Evolutionary conservation across 2,888 invertebrate genomes (phyloP), one percentile per base, ranked within the genome.

Genomic region (Lapara coniferarum): DNA sequence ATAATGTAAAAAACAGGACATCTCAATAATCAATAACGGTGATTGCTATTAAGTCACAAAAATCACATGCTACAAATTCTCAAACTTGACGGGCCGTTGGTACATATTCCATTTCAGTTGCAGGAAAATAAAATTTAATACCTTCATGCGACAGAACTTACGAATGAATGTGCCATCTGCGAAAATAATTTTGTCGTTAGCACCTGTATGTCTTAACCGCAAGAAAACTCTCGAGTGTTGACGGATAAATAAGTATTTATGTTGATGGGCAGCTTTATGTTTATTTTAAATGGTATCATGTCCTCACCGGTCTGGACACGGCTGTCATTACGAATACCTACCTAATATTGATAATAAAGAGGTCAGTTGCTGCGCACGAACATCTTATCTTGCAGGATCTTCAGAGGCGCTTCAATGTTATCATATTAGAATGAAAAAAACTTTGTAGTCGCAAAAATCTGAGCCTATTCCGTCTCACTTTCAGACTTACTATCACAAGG

Each of bases 11-110:
- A 77, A 77, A 49, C 46, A 51, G 37, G 67, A 70, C 75, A 67
- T 66, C 72, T 71, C 74, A 75, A 77, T 79, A 79, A 79, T 78
- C 76, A 76, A 78, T 85, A 86, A 84, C 85, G 78, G 84, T 81
- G 73, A 76, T 74, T 72, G 71, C 77, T 73, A 77, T 78, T 81
- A 76, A 77, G 77, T 75, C 74, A 59, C 69, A 72, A 75, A 75
- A 71, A 71, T 69, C 71, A 67, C 10, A 16, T 10, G 19, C 63
- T 69, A 71, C 69, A 71, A 67, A 63, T 66, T 68, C 57, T 49
- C 56, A 57, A 68, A 37, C 51, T 12, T n/a, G 37, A 37, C 30
- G 37, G 13, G 51, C 25, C 25, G 25, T 16, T 67, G 49, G 19
- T 58, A 69, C 66, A 52, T 57, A 58, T 69, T 69, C 57, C 44